A percentile compares a stretch with the other conserved stretches of the same genome.
These are phyloP conservation scores for Megalonaias nervosa DNA, from an alignment of 1,140 invertebrate genomes.

Conservation along the genomic window DNA sequence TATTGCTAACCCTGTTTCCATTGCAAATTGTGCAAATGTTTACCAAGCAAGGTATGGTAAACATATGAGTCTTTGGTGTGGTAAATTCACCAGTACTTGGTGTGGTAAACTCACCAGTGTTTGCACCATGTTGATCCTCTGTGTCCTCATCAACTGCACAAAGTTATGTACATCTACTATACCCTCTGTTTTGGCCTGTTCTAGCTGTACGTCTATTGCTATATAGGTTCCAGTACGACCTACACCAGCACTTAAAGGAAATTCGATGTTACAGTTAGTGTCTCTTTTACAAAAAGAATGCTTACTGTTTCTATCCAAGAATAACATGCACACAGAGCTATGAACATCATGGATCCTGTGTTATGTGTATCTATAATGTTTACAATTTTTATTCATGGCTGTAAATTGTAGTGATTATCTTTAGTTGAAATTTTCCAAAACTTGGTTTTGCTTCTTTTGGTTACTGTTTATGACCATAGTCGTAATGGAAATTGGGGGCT, in stretches of 20 bases:
- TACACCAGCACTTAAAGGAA: slow-evolving; percentile 69
- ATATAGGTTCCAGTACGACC: slow-evolving; percentile 72
- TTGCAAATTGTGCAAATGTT: too few species aligned
- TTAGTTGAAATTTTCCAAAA: too few species aligned
- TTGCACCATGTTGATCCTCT: slow-evolving; percentile 72
- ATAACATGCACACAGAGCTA: neutral
- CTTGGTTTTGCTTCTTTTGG: too few species aligned
- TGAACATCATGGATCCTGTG: neutral
- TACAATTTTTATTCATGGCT: too few species aligned
- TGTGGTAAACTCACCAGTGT: slow-evolving; percentile 63
- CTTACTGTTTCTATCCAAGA: neutral
- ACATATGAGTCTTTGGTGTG: too few species aligned
- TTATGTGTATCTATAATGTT: too few species aligned
- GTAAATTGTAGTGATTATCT: too few species aligned
- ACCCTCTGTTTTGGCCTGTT: slow-evolving; percentile 61
- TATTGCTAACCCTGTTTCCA: too few species aligned
- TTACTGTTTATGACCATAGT: too few species aligned
- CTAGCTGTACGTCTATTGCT: slow-evolving; percentile 67
- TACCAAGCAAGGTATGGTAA: too few species aligned
- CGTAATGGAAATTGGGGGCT: too few species aligned
- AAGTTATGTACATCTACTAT: slow-evolving; percentile 68
- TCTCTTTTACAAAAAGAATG: neutral
- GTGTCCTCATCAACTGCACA: slow-evolving; percentile 67
- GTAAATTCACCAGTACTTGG: too few species aligned
- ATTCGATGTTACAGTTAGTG: neutral